phyloP scores from a whole-genome alignment of 2,888 invertebrate genomes.

The Spisula solida region DNA sequence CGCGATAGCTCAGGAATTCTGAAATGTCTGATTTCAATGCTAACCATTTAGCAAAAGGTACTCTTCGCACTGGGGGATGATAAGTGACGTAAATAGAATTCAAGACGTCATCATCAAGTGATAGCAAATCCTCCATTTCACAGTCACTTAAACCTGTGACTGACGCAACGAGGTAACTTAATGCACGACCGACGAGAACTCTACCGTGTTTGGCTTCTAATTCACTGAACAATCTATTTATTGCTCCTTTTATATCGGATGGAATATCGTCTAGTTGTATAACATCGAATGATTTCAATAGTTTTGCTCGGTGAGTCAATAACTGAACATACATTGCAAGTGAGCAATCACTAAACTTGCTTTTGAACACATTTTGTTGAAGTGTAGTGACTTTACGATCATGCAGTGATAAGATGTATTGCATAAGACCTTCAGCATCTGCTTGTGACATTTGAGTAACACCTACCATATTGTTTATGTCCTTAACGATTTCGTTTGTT shows the following conservation, averaged over 20 bases:
- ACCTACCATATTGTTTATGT: conserved; percentile 58
- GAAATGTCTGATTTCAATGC: conserved; percentile 82
- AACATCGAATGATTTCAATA: conserved; percentile 73
- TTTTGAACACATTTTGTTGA: conserved; percentile 77
- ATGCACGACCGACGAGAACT: conserved; percentile 76
- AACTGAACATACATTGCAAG: conserved; percentile 82
- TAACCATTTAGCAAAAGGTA: conserved; percentile 84
- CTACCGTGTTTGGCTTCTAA: conserved; percentile 82
- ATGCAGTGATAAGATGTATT: conserved; percentile 69
- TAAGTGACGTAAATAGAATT: conserved; percentile 75
- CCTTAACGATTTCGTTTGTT: conserved; percentile 70
- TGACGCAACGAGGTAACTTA: conserved; percentile 85
- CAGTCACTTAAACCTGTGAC: conserved; percentile 85
- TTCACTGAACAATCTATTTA: conserved; percentile 78
- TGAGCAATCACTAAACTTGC: conserved; percentile 77
- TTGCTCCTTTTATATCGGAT: conserved; percentile 72
- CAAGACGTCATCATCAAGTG: conserved; percentile 85
- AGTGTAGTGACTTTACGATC: conserved; percentile 75
- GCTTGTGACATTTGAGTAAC: conserved; percentile 60
- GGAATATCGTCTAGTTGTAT: conserved; percentile 68
- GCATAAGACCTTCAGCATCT: conserved; percentile 73
- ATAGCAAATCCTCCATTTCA: conserved; percentile 87
- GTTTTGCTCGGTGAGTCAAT: conserved; percentile 75
- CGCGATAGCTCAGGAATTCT: conserved; percentile 76
- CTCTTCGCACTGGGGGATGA: conserved; percentile 78